Evolutionary conservation across 2,888 invertebrate genomes (phyloP).

Genomic region (Penaeus monodon): DNA sequence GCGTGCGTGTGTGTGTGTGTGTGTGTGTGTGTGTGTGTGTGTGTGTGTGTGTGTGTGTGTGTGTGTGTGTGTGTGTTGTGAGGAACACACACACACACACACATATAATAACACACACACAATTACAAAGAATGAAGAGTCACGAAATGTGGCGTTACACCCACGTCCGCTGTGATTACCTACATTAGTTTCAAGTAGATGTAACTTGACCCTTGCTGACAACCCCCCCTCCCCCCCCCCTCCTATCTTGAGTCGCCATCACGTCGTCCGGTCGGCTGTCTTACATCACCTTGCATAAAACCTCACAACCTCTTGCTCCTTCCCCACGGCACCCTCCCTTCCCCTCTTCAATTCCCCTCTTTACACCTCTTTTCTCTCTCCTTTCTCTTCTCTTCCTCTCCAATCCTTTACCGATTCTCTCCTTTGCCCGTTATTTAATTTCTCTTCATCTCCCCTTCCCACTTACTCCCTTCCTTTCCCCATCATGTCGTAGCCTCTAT

Average conservation of each 20-base stretch:
- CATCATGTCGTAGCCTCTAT: neutral
- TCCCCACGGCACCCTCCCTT: no score
- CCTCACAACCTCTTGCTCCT: no score
- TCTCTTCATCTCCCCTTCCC: neutral
- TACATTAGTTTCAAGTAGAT: slow-evolving; percentile 1
- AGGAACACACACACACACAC: neutral
- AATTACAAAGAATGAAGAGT: neutral
- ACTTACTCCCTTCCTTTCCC: neutral
- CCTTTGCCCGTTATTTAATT: neutral
- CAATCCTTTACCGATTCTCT: neutral
- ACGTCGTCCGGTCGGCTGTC: no score
- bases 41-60: no score
- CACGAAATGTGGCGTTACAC: neutral
- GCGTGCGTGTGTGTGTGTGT: no score
- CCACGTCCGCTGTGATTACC: neutral
- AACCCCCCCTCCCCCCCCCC: neutral
- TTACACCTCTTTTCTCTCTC: neutral
- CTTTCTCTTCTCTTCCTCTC: neutral
- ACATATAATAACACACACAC: slow-evolving; percentile 20
- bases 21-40: no score
- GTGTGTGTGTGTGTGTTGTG: no score
- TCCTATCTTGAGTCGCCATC: no score
- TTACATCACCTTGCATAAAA: no score
- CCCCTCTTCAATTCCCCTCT: neutral
- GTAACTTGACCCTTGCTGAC: neutral